Conservation (phyloP, 2,113 vertebrate genomes). For the Menidia beryllina region DNA sequence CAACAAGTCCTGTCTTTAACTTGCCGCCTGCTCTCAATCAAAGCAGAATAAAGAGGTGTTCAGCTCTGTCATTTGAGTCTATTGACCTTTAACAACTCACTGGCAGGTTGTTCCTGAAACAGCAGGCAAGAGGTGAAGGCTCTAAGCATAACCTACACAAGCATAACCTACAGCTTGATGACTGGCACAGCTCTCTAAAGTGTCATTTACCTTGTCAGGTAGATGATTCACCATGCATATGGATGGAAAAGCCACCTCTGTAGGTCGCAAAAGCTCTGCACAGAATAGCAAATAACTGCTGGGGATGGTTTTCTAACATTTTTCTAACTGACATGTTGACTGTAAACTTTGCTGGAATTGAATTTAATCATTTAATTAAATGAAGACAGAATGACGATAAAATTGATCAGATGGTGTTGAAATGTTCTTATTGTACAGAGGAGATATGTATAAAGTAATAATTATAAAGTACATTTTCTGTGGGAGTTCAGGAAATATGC, state of each 20-base stretch:
- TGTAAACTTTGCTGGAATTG: not conserved
- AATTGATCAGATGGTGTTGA: not conserved
- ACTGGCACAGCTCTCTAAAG: conserved; percentile 53
- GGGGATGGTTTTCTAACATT: conserved; percentile 13
- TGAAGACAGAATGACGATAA: conserved; percentile 9
- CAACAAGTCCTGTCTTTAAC: conserved; percentile 55
- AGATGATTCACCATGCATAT: conserved; percentile 56
- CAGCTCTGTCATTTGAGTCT: conserved; percentile 65
- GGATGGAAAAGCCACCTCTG: conserved; percentile 47
- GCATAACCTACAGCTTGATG: conserved; percentile 19
- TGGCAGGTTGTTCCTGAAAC: conserved; percentile 53
- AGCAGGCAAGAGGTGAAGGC: conserved; percentile 60
- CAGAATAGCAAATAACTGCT: conserved; percentile 35
- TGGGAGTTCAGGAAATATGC: conserved; percentile 4
- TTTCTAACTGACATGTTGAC: conserved; percentile 8
- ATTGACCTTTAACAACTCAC: conserved; percentile 73
- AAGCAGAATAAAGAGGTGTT: conserved; percentile 59
- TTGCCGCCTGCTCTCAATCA: conserved; percentile 57
- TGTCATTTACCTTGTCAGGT: conserved; percentile 62
- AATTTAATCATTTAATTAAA: conserved; percentile 8
- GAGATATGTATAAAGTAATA: not conserved
- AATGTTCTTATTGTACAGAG: conserved; percentile 7
- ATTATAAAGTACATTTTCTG: conserved; percentile 1
- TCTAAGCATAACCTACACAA: conserved; percentile 50
- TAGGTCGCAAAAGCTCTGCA: conserved; percentile 48